phyloP scores from a whole-genome alignment of 2,113 vertebrate genomes.

The Cranoglanis bouderius region DNA sequence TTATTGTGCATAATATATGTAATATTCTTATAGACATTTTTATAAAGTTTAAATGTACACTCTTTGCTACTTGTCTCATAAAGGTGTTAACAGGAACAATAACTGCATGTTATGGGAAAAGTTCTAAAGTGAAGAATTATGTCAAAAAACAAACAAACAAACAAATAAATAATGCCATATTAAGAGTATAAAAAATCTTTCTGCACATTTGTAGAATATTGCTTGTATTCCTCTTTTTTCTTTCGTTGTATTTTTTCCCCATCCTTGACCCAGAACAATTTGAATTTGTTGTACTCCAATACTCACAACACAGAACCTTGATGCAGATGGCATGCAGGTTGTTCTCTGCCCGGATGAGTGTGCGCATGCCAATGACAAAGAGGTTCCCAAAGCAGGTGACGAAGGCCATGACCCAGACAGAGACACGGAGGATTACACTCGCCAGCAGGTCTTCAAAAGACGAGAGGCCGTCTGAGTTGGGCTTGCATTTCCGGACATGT shows the following conservation, averaged over 20 bases:
- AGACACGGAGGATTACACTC: constrained; percentile 80
- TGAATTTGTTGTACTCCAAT: background rate
- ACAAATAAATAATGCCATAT: background rate
- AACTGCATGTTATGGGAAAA: background rate
- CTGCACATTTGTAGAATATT: background rate
- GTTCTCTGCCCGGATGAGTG: constrained; percentile 82
- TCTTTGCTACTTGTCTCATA: no score
- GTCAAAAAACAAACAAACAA: background rate
- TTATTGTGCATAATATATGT: no score
- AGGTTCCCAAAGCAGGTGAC: constrained; percentile 85
- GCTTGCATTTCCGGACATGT: constrained; percentile 79
- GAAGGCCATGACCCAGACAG: constrained; percentile 84
- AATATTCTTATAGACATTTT: no score
- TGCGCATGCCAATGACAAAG: constrained; percentile 84
- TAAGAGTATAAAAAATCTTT: no score
- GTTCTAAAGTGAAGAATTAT: background rate
- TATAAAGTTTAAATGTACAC: no score
- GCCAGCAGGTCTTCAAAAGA: constrained; percentile 85
- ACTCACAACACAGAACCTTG: constrained; percentile 85
- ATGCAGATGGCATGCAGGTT: constrained; percentile 80
- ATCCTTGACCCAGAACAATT: background rate
- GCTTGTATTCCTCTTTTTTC: background rate
- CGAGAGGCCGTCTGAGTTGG: constrained; percentile 83
- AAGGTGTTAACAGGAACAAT: background rate
- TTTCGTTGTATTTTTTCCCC: background rate